A percentile compares a stretch with the other conserved stretches of the same genome.
Conservation (phyloP, 2,888 invertebrate genomes). For the Xylocampa areola region DNA sequence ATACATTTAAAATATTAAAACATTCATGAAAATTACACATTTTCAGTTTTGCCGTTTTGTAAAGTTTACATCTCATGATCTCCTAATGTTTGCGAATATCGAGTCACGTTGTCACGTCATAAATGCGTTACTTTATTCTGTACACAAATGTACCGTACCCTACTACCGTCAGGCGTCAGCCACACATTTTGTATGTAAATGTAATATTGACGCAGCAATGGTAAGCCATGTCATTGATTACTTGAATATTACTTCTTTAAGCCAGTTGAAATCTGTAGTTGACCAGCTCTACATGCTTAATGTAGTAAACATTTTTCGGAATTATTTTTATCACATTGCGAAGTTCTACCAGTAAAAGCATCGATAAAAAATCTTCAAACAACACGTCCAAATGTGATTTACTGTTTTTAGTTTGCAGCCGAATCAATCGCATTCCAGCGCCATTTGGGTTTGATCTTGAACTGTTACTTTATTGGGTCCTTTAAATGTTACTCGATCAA, state of each 20-base stretch:
- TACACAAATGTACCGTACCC: conserved; percentile 32
- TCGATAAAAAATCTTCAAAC: conserved; percentile 27
- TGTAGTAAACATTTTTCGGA: too few species aligned
- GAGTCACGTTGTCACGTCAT: conserved; percentile 23
- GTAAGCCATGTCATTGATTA: conserved; percentile 62
- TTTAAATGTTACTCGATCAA: conserved; percentile 12
- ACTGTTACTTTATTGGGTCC: conserved; percentile 18
- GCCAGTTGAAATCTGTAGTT: conserved; percentile 64
- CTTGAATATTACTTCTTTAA: conserved; percentile 62
- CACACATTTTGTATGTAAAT: conserved; percentile 32
- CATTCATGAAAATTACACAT: conserved; percentile 12
- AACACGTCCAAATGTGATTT: conserved; percentile 24
- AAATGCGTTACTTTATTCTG: conserved; percentile 51
- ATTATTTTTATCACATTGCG: background rate
- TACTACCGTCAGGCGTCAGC: conserved; percentile 1
- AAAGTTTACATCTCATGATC: conserved; percentile 26
- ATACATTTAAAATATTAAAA: conserved; percentile 21
- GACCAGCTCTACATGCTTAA: too few species aligned
- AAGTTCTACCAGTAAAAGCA: background rate
- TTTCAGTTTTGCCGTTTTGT: conserved; percentile 12
- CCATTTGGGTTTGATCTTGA: conserved; percentile 38
- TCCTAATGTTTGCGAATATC: conserved; percentile 33
- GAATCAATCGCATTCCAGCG: conserved; percentile 30
- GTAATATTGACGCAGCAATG: conserved; percentile 58
- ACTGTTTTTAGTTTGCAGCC: conserved; percentile 16